phyloP scores from a whole-genome alignment of 2,797 vertebrate species.

The Hippoglossus hippoglossus region DNA sequence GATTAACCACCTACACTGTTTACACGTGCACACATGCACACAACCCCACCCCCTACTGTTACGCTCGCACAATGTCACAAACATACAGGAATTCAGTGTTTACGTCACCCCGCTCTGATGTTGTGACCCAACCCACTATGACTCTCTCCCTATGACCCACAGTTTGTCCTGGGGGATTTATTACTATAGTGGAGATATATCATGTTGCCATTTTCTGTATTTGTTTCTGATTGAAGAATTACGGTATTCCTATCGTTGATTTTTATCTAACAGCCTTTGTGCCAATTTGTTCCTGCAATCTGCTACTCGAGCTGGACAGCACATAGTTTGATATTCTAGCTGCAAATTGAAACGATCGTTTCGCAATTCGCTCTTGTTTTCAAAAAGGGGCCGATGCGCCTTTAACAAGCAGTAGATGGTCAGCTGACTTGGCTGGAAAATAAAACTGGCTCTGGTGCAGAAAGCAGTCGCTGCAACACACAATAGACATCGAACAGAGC shows the following conservation, averaged over 20 bases:
- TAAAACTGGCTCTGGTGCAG: slow-evolving; percentile 52
- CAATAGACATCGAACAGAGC: slow-evolving; percentile 31
- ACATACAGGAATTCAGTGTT: slow-evolving; percentile 25
- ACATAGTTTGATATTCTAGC: not conserved
- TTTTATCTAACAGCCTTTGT: not conserved
- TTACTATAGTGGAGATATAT: not conserved
- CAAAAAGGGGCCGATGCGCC: slow-evolving; percentile 52
- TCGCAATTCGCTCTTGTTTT: slow-evolving; percentile 54
- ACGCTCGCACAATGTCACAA: slow-evolving; percentile 42
- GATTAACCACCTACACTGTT: slow-evolving; percentile 80
- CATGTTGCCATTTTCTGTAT: not conserved
- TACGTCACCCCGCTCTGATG: slow-evolving; percentile 38
- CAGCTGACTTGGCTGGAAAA: slow-evolving; percentile 67
- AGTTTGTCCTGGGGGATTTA: not conserved
- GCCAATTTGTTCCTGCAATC: not conserved
- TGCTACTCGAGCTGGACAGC: not conserved
- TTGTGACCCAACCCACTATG: slow-evolving; percentile 21
- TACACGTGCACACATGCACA: slow-evolving; percentile 57
- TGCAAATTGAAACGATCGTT: slow-evolving; percentile 21
- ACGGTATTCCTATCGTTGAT: not conserved
- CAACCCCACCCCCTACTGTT: slow-evolving; percentile 38
- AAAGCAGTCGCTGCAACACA: slow-evolving; percentile 48
- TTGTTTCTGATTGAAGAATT: not conserved
- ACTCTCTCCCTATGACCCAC: slow-evolving; percentile 31
- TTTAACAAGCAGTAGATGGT: slow-evolving; percentile 70